Conservation (phyloP, 2,888 invertebrate genomes). For the Digitonthophagus gazella region DNA sequence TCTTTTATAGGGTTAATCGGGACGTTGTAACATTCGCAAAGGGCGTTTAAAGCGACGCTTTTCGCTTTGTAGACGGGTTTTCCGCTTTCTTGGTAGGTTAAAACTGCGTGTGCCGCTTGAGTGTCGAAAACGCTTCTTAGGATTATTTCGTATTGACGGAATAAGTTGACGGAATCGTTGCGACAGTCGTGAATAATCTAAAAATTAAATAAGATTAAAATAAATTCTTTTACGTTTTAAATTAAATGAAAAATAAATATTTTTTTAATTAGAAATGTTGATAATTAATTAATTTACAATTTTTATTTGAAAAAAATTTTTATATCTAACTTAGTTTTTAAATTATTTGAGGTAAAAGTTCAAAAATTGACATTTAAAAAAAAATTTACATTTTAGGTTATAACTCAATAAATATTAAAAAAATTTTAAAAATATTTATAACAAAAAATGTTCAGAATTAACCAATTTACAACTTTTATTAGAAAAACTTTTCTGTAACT, state of each 20-base stretch:
- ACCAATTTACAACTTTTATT: no score
- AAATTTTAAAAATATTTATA: no score
- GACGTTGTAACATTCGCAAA: slow-evolving; percentile 87
- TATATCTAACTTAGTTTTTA: no score
- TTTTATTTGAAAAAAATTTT: no score
- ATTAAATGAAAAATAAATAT: not conserved
- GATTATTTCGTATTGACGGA: slow-evolving; percentile 80
- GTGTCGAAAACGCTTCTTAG: slow-evolving; percentile 88
- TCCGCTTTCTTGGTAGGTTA: slow-evolving; percentile 85
- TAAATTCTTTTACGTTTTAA: not conserved
- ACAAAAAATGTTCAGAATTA: no score
- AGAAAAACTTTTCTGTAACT: no score
- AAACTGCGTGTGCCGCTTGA: slow-evolving; percentile 80
- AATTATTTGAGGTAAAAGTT: no score
- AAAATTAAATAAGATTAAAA: slow-evolving; percentile 35
- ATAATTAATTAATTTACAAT: no score
- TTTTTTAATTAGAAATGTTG: no score
- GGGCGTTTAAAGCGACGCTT: slow-evolving; percentile 85
- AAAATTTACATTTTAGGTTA: no score
- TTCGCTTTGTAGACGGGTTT: slow-evolving; percentile 94
- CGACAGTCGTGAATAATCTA: slow-evolving; percentile 88
- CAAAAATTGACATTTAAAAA: no score
- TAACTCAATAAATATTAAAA: no score
- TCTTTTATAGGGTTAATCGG: slow-evolving; percentile 90
- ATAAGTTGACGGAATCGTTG: slow-evolving; percentile 85